These are phyloP conservation scores for Octonoba sinensis DNA, from an alignment of 2,888 invertebrate genomes.

Conservation along the genomic window DNA sequence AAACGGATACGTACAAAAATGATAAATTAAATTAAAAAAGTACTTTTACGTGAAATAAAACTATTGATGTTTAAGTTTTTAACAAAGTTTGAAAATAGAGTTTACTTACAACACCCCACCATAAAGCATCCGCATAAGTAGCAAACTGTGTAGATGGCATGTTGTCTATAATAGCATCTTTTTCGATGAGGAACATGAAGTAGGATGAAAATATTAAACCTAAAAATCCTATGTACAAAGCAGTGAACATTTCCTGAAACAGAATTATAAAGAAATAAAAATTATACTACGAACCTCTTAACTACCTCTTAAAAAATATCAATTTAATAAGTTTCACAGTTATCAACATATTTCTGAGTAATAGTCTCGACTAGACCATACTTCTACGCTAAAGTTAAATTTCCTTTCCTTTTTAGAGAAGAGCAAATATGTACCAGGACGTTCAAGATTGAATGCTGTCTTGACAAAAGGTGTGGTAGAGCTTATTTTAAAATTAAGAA, in stretches of 20 bases:
- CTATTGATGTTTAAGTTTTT: too few relatives aligned
- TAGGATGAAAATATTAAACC: constrained; percentile 87
- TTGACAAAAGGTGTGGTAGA: too few relatives aligned
- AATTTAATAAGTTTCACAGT: background rate
- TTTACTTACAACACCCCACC: constrained; percentile 80
- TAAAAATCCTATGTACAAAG: constrained; percentile 85
- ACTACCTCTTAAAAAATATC: background rate
- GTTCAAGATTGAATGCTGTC: too few relatives aligned
- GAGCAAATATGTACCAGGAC: too few relatives aligned
- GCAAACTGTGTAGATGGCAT: constrained; percentile 78
- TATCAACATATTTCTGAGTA: too few relatives aligned
- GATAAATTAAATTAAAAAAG: too few relatives aligned
- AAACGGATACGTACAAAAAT: too few relatives aligned
- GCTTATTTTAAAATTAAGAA: too few relatives aligned
- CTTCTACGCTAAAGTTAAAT: too few relatives aligned
- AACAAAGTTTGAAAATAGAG: background rate
- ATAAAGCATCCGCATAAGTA: constrained; percentile 87
- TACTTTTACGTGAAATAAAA: too few relatives aligned
- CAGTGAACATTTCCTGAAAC: constrained; percentile 84
- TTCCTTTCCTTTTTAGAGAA: too few relatives aligned
- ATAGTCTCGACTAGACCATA: too few relatives aligned
- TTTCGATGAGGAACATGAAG: constrained; percentile 86
- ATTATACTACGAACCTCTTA: constrained; percentile 4
- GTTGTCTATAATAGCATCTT: constrained; percentile 74
- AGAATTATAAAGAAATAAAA: constrained; percentile 66